phyloP scores from a whole-genome alignment of 2,113 vertebrate genomes.

The Oncorhynchus tshawytscha region DNA sequence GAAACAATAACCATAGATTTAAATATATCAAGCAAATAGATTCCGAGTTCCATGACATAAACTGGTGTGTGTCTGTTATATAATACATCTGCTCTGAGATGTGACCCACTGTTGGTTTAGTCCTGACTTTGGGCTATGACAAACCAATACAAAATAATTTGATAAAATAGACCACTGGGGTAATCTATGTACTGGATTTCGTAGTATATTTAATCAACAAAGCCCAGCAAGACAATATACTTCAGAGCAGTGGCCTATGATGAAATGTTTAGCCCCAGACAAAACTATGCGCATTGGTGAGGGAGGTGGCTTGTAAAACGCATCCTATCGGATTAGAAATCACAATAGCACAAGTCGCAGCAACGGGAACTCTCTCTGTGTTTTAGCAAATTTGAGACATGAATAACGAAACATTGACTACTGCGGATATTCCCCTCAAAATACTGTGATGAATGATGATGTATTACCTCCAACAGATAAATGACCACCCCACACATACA shows the following conservation, averaged over 20 bases:
- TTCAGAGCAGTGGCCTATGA: background rate
- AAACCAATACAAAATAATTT: background rate
- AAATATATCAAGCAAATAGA: background rate
- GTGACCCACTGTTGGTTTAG: background rate
- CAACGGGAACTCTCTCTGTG: too few species aligned
- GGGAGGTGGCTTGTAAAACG: background rate
- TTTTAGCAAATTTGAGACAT: too few species aligned
- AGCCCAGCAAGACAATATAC: background rate
- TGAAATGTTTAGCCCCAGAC: background rate
- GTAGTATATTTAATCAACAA: background rate
- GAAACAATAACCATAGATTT: background rate
- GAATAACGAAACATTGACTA: too few species aligned
- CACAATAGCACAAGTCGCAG: background rate
- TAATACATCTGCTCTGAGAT: background rate
- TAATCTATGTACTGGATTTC: background rate
- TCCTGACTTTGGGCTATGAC: background rate
- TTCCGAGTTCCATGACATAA: background rate
- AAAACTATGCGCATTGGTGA: background rate
- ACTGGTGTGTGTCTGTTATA: background rate
- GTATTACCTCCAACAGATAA: background rate
- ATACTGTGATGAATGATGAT: too few species aligned
- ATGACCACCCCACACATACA: background rate
- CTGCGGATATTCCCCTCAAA: too few species aligned
- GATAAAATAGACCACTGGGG: too few species aligned
- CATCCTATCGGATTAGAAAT: background rate